Conservation (phyloP, 1,140 invertebrate species). For the Asobara japonica region DNA sequence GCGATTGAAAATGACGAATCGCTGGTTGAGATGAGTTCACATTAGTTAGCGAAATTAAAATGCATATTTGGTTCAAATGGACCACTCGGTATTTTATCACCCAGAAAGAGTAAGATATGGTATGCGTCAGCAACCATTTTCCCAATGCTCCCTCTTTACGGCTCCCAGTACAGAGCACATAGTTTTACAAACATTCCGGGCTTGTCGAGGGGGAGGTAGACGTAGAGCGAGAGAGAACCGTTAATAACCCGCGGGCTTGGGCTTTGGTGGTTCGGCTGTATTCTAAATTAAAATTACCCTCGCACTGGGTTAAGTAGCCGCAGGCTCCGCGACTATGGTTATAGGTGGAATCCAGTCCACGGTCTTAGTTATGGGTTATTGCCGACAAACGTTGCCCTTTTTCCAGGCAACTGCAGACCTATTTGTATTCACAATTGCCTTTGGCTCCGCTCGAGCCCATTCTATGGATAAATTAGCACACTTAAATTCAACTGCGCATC, state of each 20-base stretch:
- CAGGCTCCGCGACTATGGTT: neutral
- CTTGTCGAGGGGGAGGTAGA: constrained; percentile 38
- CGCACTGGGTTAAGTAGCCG: constrained; percentile 31
- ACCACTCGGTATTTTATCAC: constrained; percentile 8
- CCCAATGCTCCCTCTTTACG: constrained; percentile 35
- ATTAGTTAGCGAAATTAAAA: too few relatives aligned
- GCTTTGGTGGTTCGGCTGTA: constrained; percentile 23
- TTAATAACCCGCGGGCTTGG: constrained; percentile 48
- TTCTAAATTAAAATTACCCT: constrained; percentile 48
- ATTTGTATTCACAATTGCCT: neutral
- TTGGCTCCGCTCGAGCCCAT: neutral
- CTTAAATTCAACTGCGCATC: neutral
- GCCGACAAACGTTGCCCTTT: neutral
- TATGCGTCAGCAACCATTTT: neutral
- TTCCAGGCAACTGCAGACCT: neutral
- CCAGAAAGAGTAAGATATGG: neutral
- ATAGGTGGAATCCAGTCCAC: neutral
- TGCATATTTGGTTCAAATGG: too few relatives aligned
- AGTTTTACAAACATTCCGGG: constrained; percentile 63
- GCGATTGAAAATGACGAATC: too few relatives aligned
- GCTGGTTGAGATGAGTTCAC: too few relatives aligned
- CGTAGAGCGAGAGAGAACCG: constrained; percentile 41
- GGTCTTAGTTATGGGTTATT: neutral
- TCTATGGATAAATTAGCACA: neutral
- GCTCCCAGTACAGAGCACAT: constrained; percentile 51